These are phyloP conservation scores for Triplophysa siluroides DNA, from an alignment of 2,113 vertebrate genomes.

Conservation along the genomic window DNA sequence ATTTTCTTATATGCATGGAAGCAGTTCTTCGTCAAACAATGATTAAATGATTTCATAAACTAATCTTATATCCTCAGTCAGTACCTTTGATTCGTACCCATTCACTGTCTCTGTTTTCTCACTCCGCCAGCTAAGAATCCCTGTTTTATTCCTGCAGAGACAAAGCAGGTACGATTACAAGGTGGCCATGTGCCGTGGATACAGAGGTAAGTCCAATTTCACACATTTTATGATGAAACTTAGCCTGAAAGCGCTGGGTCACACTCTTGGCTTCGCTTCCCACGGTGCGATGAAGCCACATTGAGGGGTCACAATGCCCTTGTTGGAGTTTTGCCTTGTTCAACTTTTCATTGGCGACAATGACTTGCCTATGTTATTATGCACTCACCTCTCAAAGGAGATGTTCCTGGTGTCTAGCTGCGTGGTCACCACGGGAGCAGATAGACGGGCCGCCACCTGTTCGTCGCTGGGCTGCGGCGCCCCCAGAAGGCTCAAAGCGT, in stretches of 20 bases:
- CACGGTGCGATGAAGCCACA: background rate
- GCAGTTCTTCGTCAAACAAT: too few relatives aligned
- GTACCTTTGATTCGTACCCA: conserved; percentile 96
- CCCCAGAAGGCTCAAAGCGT: conserved; percentile 81
- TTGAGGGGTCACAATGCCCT: background rate
- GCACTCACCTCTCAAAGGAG: conserved; percentile 90
- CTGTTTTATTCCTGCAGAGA: conserved; percentile 88
- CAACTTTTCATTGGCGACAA: background rate
- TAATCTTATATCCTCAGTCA: background rate
- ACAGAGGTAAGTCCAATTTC: conserved; percentile 30
- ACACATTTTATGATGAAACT: background rate
- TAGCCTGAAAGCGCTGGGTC: conserved; percentile 14
- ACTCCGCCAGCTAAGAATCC: conserved; percentile 95
- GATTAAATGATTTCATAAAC: background rate
- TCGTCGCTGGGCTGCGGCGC: conserved; percentile 90
- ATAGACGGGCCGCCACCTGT: conserved; percentile 91
- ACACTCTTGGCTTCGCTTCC: background rate
- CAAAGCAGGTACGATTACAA: conserved; percentile 37
- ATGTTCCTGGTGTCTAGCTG: conserved; percentile 97
- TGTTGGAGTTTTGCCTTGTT: background rate
- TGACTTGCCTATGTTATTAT: background rate
- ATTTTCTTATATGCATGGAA: too few relatives aligned
- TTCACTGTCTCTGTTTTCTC: conserved; percentile 96
- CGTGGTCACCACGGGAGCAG: conserved; percentile 89
- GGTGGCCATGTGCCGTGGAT: background rate